Percentiles rank a stretch among this genome's conserved stretches.
These are phyloP conservation scores for Poeciliopsis occidentalis DNA, from an alignment of 2,113 vertebrate species.

Conservation along the genomic window DNA sequence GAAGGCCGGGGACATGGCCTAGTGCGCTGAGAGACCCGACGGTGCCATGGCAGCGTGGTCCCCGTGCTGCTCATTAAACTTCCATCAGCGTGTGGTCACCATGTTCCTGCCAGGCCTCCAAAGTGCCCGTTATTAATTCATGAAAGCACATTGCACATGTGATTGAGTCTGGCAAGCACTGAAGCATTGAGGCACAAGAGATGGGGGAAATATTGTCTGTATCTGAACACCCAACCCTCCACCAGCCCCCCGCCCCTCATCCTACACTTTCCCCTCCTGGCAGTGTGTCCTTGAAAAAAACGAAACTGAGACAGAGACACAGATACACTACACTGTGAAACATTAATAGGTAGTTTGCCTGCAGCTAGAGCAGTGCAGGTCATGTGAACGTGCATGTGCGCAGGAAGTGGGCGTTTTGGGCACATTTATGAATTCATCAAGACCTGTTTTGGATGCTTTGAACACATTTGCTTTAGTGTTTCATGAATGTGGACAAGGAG, in stretches of 20 bases:
- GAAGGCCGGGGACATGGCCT: slow-evolving; percentile 78
- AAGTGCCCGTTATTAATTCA: slow-evolving; percentile 96
- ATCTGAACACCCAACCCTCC: slow-evolving; percentile 69
- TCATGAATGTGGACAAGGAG: slow-evolving; percentile 65
- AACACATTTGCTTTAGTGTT: slow-evolving; percentile 62
- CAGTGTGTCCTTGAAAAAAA: slow-evolving; percentile 67
- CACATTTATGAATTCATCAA: slow-evolving; percentile 39
- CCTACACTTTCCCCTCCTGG: slow-evolving; percentile 62
- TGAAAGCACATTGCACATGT: slow-evolving; percentile 87
- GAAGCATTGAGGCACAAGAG: slow-evolving; percentile 83
- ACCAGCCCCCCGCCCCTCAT: slow-evolving; percentile 55
- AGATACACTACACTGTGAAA: slow-evolving; percentile 83
- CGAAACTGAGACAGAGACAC: slow-evolving; percentile 53
- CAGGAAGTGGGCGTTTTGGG: slow-evolving; percentile 26
- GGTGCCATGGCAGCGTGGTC: slow-evolving; percentile 82
- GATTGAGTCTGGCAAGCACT: slow-evolving; percentile 90
- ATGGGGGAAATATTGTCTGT: slow-evolving; percentile 81
- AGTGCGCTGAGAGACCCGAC: slow-evolving; percentile 66
- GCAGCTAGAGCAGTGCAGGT: slow-evolving; percentile 66
- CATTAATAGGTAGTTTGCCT: slow-evolving; percentile 87
- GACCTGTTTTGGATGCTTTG: slow-evolving; percentile 47
- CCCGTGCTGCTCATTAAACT: slow-evolving; percentile 91
- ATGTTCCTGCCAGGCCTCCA: slow-evolving; percentile 83
- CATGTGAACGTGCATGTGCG: slow-evolving; percentile 22
- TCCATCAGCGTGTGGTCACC: slow-evolving; percentile 85